Evolutionary conservation across 2,888 invertebrate genomes (phyloP).

Genomic region (Sarcophaga carnaria): DNA sequence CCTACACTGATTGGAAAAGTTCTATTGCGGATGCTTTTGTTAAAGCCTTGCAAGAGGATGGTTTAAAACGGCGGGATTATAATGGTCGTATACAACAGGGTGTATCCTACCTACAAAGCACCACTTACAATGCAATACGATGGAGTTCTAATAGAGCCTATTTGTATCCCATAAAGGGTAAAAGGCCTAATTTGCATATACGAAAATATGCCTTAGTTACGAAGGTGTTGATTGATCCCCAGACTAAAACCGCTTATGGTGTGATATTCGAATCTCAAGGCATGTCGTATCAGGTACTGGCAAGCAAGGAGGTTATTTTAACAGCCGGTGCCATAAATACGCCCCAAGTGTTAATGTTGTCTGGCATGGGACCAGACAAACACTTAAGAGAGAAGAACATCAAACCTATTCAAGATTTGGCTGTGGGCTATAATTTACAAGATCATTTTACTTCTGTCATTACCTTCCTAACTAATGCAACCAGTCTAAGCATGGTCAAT

Average conservation of each 20-base stretch:
- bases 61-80: conserved; percentile 86
- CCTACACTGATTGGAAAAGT: conserved; percentile 83
- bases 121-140: conserved; percentile 84
- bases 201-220: conserved; percentile 83
- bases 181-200: conserved; percentile 84
- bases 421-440: conserved; percentile 86
- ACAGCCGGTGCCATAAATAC: conserved; percentile 90
- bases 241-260: conserved; percentile 83
- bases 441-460: conserved; percentile 86
- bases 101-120: conserved; percentile 85
- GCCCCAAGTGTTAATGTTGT: conserved; percentile 91
- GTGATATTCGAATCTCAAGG: conserved; percentile 83
- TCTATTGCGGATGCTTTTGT: conserved; percentile 85
- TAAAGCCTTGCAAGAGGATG: conserved; percentile 84
- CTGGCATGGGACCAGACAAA: conserved; percentile 86
- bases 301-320: conserved; percentile 87
- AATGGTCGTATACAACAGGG: conserved; percentile 85
- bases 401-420: conserved; percentile 84
- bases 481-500: conserved; percentile 71
- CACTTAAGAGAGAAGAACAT: conserved; percentile 84
- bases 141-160: conserved; percentile 85
- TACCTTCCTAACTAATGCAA: conserved; percentile 83
- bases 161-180: conserved; percentile 82
- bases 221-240: conserved; percentile 83
- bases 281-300: conserved; percentile 82